Evolutionary conservation across 2,888 invertebrate genomes (phyloP), one percentile per base, ranked within the genome.

Genomic region (Hyposoter didymator): DNA sequence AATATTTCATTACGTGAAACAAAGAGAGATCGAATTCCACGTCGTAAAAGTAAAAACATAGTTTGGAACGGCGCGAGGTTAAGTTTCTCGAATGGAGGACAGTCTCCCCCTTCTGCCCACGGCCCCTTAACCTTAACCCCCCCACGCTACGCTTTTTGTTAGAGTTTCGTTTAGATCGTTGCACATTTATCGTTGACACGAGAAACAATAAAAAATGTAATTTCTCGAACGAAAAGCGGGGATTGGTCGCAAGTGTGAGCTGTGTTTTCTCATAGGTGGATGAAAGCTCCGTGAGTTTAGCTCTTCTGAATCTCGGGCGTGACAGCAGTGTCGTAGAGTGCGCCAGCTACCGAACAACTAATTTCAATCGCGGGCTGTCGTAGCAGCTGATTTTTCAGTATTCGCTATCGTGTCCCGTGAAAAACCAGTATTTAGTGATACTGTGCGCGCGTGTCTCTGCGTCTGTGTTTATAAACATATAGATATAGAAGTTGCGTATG

Each of bases 351-450:
- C 90, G 59, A 19, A 43, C 39, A 22, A 39, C 39, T 19, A 73
- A 22, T 43, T 22, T 19, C 55, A 19, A 43, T 73, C 39, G 85
- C 80, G 59, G n/a, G 88, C 88, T 90, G 89, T 90, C 64, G 89
- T 89, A 91, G 91, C 90, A 91, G 91, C 91, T 91, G 91, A 90
- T 76, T 89, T 89, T 90, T 88, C 81, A 52, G 74, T 76, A 72
- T 47, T 82, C 82, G 62, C 55, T 73, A 74, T 69, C 64, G 74
- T 55, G 45, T 67, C 59, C 69, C 66, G 28, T 22, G 49, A 62
- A 52, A 75, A 76, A 74, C 73, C 59, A 52, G 62, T 49, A 28
- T 59, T 45, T 78, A 73, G 28, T 62, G 47, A 62, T 72, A 19
- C n/a, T 67, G 12, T 22, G 47, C 32, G 75, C 17, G 66, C 28